These are phyloP conservation scores for Platyscapa corneri DNA, from an alignment of 1,140 invertebrate genomes.

Conservation along the genomic window DNA sequence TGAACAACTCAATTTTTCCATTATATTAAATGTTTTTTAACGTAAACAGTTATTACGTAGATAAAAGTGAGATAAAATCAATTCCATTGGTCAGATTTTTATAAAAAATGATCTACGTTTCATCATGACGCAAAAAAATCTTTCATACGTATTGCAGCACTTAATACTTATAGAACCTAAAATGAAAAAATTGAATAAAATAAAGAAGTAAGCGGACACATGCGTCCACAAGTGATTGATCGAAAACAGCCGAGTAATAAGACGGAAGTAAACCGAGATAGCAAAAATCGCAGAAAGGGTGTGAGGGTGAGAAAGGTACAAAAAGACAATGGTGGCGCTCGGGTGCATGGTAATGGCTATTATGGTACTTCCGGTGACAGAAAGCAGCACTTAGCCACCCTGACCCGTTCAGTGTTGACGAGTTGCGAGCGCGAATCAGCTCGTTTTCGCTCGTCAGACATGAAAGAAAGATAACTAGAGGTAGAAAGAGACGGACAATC, in stretches of 20 bases:
- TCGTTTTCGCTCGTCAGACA: slow-evolving; percentile 39
- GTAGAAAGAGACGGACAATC: not conserved
- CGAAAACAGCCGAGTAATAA: not conserved
- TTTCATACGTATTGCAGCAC: not conserved
- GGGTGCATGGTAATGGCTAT: slow-evolving; percentile 56
- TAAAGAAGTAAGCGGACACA: slow-evolving; percentile 21
- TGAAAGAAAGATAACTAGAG: slow-evolving; percentile 12
- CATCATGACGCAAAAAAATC: not conserved
- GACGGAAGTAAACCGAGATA: slow-evolving; percentile 8
- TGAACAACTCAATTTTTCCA: too few relatives aligned
- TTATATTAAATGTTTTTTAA: too few relatives aligned
- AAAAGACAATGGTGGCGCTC: slow-evolving; percentile 33
- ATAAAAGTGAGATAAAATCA: not conserved
- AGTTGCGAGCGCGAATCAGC: slow-evolving; percentile 60
- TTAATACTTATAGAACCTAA: not conserved
- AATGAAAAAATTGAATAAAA: not conserved
- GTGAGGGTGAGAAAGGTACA: not conserved
- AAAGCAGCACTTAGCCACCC: slow-evolving; percentile 67
- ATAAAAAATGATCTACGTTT: slow-evolving; percentile 1
- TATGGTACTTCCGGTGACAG: slow-evolving; percentile 67
- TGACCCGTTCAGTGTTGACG: slow-evolving; percentile 16
- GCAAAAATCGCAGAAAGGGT: not conserved
- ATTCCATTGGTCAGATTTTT: not conserved
- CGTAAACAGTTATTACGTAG: not conserved
- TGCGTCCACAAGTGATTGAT: slow-evolving; percentile 39